Percentiles rank a stretch among this genome's conserved stretches.
phyloP scores from a whole-genome alignment of 2,888 invertebrate species.

The Sarcophaga subvicina region DNA sequence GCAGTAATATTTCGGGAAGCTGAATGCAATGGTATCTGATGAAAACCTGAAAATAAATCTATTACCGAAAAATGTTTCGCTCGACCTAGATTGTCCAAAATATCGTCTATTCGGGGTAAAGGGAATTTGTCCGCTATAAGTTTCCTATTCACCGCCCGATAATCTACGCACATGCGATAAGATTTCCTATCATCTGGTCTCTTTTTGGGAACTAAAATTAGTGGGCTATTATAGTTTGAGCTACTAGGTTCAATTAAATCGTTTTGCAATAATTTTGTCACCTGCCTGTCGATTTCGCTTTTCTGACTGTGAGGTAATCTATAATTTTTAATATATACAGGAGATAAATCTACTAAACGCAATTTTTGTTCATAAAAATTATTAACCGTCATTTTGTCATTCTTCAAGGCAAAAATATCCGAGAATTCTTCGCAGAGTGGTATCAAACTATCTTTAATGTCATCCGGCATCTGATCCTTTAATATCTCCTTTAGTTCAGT shows the following conservation, averaged over 20 bases:
- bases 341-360: background rate
- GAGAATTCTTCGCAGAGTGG: slow-evolving; percentile 6
- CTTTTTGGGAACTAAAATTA: slow-evolving; percentile 26
- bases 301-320: background rate
- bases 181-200: background rate
- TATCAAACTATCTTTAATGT: slow-evolving; percentile 3
- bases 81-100: background rate
- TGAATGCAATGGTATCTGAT: background rate
- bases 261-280: slow-evolving; percentile 26
- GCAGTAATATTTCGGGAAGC: background rate
- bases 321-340: slow-evolving; percentile 30
- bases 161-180: slow-evolving; percentile 14
- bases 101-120: background rate
- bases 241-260: slow-evolving; percentile 25
- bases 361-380: slow-evolving; percentile 35
- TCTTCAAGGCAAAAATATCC: slow-evolving; percentile 25
- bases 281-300: slow-evolving; percentile 21
- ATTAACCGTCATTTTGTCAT: slow-evolving; percentile 28
- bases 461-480: background rate
- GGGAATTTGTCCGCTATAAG: too few species aligned
- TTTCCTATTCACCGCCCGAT: background rate
- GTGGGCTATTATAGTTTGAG: slow-evolving; percentile 23
- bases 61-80: slow-evolving; percentile 2
- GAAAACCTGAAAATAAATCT: too few species aligned
- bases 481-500: background rate